A percentile compares a stretch with the other conserved stretches of the same genome.
Conservation (phyloP, 2,113 vertebrate genomes). For the Ondatra zibethicus region DNA sequence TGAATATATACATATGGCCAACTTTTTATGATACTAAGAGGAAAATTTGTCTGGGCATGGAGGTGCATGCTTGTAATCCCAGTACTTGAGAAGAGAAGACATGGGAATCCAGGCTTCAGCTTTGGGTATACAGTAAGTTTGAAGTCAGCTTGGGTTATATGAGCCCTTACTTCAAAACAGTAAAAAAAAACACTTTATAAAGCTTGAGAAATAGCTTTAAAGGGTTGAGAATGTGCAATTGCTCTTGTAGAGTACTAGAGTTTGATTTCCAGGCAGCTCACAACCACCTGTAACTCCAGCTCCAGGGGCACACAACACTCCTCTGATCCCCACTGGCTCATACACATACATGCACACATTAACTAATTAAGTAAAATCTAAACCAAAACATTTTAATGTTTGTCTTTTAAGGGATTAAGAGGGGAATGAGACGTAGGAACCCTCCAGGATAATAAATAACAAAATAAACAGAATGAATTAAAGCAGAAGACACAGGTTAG, state of each 20-base stretch:
- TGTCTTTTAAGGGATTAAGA: not conserved
- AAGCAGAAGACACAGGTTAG: not conserved
- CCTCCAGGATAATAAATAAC: not conserved
- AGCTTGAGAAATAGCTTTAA: no score
- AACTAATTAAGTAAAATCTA: not conserved
- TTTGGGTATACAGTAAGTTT: no score
- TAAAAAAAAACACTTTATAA: no score
- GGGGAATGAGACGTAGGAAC: not conserved
- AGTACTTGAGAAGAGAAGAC: no score
- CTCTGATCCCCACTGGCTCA: not conserved
- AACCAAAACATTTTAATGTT: not conserved
- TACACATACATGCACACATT: not conserved
- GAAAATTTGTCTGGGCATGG: not conserved
- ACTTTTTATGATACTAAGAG: slow-evolving; percentile 1
- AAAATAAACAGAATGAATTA: slow-evolving; percentile 19
- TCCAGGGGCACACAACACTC: not conserved
- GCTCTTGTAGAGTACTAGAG: no score
- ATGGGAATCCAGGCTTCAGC: no score
- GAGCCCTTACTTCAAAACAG: no score
- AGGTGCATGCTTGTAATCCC: no score
- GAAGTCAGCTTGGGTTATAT: no score
- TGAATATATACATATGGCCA: not conserved
- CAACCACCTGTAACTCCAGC: no score
- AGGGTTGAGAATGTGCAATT: no score
- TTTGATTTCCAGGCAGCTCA: no score